Evolutionary conservation across 2,888 invertebrate species (phyloP).

Genomic region (Lycia hirtaria): DNA sequence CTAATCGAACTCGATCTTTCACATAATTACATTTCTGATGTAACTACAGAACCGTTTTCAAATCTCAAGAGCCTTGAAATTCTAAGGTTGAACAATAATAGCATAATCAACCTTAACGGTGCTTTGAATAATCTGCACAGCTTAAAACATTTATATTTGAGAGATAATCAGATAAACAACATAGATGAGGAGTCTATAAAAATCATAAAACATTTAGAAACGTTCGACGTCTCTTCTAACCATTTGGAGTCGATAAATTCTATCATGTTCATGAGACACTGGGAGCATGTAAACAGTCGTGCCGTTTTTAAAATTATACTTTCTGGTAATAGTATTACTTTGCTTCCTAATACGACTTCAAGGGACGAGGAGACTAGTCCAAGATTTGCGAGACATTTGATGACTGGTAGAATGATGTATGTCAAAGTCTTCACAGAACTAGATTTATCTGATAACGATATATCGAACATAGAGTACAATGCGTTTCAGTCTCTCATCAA

Average conservation of each 20-base stretch:
- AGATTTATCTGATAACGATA: conserved; percentile 70
- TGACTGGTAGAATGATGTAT: conserved; percentile 33
- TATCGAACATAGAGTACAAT: conserved; percentile 63
- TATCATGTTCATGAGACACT: conserved; percentile 67
- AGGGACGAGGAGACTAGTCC: conserved; percentile 48
- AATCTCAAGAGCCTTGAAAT: conserved; percentile 64
- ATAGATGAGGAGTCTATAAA: conserved; percentile 66
- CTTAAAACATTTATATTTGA: conserved; percentile 68
- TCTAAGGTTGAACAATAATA: conserved; percentile 66
- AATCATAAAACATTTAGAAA: conserved; percentile 70
- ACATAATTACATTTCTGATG: conserved; percentile 60
- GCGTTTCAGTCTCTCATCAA: conserved; percentile 67
- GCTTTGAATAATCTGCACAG: conserved; percentile 67
- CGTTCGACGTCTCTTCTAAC: conserved; percentile 73
- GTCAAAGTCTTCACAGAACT: conserved; percentile 63
- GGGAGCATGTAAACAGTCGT: conserved; percentile 64
- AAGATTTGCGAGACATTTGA: conserved; percentile 50
- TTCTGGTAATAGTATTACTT: conserved; percentile 63
- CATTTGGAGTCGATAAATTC: conserved; percentile 62
- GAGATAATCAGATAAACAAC: conserved; percentile 63
- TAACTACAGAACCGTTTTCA: conserved; percentile 66
- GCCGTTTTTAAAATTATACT: conserved; percentile 68
- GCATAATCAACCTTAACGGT: conserved; percentile 69
- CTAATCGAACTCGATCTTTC: conserved; percentile 70
- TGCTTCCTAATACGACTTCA: conserved; percentile 62